A percentile compares a stretch with the other conserved stretches of the same genome.
Conservation (phyloP, 1,140 invertebrate genomes). For the Cyrtorhinus lividipennis region DNA sequence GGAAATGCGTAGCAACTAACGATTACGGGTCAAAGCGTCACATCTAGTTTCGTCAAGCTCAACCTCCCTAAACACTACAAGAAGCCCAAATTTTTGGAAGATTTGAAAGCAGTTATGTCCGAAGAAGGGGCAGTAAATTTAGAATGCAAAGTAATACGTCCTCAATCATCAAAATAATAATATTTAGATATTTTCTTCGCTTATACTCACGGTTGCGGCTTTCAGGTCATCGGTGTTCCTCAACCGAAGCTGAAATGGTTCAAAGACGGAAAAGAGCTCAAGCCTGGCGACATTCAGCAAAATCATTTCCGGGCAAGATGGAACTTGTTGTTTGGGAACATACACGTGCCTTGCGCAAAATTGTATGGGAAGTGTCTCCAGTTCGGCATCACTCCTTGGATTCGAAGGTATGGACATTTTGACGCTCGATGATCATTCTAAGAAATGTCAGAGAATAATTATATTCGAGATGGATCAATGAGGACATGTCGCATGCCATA, state of each 20-base stretch:
- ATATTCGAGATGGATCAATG: too few relatives aligned
- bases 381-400: constrained; percentile 70
- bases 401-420: constrained; percentile 65
- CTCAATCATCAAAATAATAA: too few relatives aligned
- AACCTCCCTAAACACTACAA: constrained; percentile 75
- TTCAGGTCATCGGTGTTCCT: constrained; percentile 75
- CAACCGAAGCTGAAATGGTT: constrained; percentile 79
- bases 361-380: constrained; percentile 79
- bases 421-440: too few relatives aligned
- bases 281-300: constrained; percentile 80
- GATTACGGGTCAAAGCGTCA: constrained; percentile 75
- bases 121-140: constrained; percentile 79
- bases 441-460: too few relatives aligned
- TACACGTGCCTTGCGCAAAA: constrained; percentile 88
- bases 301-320: constrained; percentile 77
- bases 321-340: constrained; percentile 76
- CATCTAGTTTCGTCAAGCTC: constrained; percentile 68
- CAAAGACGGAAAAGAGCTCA: constrained; percentile 75
- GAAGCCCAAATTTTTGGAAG: constrained; percentile 74
- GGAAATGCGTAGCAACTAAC: constrained; percentile 78
- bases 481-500: too few relatives aligned
- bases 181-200: too few relatives aligned
- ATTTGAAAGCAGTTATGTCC: constrained; percentile 63
- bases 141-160: constrained; percentile 70
- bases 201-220: too few relatives aligned